These are phyloP conservation scores for Panthera uncia DNA, from an alignment of 2,113 vertebrate species.

Conservation along the genomic window DNA sequence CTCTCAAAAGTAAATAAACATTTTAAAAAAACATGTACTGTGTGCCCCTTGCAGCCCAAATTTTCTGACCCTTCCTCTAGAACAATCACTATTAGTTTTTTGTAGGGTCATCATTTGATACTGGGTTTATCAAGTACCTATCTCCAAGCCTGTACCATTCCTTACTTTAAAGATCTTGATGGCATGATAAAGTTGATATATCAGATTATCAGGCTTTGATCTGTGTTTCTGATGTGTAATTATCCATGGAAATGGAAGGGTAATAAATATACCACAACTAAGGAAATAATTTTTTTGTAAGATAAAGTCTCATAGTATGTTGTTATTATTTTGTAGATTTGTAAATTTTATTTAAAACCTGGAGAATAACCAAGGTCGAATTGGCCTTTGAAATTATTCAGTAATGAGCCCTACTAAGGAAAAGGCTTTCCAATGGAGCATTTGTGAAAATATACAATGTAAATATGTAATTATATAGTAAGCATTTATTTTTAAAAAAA, in stretches of 20 bases:
- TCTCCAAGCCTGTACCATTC: background rate
- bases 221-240: background rate
- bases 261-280: background rate
- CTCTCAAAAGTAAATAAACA: too few relatives aligned
- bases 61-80: background rate
- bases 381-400: conserved; percentile 32
- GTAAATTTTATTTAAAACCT: conserved; percentile 23
- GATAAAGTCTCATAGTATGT: background rate
- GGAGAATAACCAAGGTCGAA: conserved; percentile 2
- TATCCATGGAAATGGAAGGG: background rate
- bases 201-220: background rate
- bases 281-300: background rate
- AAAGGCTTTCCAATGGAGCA: background rate
- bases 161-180: background rate
- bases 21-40: background rate
- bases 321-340: background rate
- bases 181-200: background rate
- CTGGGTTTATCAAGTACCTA: background rate
- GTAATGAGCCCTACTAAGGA: background rate
- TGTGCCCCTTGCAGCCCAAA: background rate
- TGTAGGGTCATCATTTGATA: background rate
- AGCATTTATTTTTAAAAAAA: conserved; percentile 19
- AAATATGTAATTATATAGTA: conserved; percentile 14
- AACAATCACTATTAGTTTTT: background rate
- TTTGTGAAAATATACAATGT: conserved; percentile 8